Conservation (phyloP, 2,797 vertebrate species). For the Danio choprae region DNA sequence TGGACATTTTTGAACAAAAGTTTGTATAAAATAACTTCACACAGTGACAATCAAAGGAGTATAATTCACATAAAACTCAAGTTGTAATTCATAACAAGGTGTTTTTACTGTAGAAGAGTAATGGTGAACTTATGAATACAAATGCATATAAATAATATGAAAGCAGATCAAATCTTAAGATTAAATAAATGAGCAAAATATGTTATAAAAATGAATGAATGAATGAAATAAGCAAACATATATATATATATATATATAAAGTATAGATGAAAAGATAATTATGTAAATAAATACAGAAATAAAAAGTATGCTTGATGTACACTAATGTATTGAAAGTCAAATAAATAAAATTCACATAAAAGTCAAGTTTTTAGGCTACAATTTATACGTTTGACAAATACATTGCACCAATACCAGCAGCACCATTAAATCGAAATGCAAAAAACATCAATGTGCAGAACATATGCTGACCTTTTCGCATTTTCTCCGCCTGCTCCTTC, state of each 20-base stretch:
- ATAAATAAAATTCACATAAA: neutral
- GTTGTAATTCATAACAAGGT: neutral
- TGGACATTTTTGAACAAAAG: too few species aligned
- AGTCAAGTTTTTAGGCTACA: neutral
- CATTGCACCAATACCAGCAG: neutral
- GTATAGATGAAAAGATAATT: neutral
- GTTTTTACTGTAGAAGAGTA: too few species aligned
- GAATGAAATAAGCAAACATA: too few species aligned
- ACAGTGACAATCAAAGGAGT: too few species aligned
- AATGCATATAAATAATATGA: neutral
- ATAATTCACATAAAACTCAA: neutral
- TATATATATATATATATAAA: too few species aligned
- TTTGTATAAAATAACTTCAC: too few species aligned
- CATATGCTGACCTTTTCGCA: slow-evolving; percentile 90
- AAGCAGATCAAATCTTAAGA: too few species aligned
- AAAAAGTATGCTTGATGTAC: neutral
- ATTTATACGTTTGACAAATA: neutral
- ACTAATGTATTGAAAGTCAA: neutral
- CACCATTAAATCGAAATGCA: neutral
- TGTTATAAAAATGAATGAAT: too few species aligned
- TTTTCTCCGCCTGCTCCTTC: slow-evolving; percentile 99
- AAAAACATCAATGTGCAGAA: neutral
- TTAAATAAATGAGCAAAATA: too few species aligned
- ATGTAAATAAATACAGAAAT: neutral
- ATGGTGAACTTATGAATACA: neutral